A percentile compares a stretch with the other conserved stretches of the same genome.
These are phyloP conservation scores for Umimayanthus chanpuru DNA, from an alignment of 92 coral and sea anemone species.

Conservation along the genomic window DNA sequence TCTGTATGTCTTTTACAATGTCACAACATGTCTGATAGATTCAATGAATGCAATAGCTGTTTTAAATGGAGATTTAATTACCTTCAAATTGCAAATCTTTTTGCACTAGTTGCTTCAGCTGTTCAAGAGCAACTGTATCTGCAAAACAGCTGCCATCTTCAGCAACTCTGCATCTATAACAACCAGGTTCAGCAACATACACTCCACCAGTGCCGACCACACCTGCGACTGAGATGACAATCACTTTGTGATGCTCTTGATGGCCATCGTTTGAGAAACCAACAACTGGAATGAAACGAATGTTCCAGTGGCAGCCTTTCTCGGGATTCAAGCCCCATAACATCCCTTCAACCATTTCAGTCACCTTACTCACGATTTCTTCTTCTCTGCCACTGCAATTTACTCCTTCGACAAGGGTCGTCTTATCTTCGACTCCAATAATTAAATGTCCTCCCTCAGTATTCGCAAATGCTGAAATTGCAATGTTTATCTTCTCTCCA, in stretches of 20 bases:
- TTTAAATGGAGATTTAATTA: too few relatives aligned
- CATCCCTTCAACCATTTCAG: not conserved
- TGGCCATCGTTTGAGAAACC: not conserved
- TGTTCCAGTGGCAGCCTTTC: slow-evolving; percentile 20
- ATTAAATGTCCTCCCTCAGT: slow-evolving; percentile 31
- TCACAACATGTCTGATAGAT: too few relatives aligned
- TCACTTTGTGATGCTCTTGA: not conserved
- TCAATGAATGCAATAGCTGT: too few relatives aligned
- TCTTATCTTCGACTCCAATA: slow-evolving; percentile 10
- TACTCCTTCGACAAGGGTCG: not conserved
- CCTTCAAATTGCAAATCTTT: not conserved
- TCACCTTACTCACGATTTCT: not conserved
- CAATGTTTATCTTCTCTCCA: not conserved
- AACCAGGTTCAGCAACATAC: not conserved
- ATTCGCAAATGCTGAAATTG: slow-evolving; percentile 19
- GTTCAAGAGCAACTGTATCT: not conserved
- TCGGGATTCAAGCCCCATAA: not conserved
- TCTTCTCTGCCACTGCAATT: not conserved
- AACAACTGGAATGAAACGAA: not conserved
- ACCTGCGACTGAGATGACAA: slow-evolving; percentile 15
- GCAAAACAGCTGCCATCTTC: not conserved
- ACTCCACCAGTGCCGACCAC: slow-evolving; percentile 13
- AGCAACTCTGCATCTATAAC: not conserved
- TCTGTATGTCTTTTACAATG: too few relatives aligned
- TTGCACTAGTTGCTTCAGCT: not conserved